phyloP scores from a whole-genome alignment of 2,888 invertebrate genomes.

The Drosophila colorata region DNA sequence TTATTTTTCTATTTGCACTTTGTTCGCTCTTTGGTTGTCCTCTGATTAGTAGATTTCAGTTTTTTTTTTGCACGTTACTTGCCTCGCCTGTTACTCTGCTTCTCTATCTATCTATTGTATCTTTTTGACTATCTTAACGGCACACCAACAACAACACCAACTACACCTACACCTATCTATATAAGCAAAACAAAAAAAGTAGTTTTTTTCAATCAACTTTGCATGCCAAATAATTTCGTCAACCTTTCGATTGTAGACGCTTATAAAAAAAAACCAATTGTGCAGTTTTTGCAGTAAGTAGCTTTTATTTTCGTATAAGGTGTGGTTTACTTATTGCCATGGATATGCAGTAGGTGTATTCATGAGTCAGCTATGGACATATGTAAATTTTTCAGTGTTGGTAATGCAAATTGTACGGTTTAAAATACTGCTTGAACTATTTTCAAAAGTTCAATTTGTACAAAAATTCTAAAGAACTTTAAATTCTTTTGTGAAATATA shows the following conservation, averaged over 20 bases:
- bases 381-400: slow-evolving; percentile 13
- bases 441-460: not conserved
- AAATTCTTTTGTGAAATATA: not conserved
- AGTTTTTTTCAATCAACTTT: slow-evolving; percentile 28
- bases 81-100: slow-evolving; percentile 26
- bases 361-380: slow-evolving; percentile 2
- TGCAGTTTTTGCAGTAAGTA: slow-evolving; percentile 26
- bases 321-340: slow-evolving; percentile 5
- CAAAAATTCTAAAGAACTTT: too few species aligned
- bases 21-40: slow-evolving; percentile 52
- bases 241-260: slow-evolving; percentile 31
- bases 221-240: slow-evolving; percentile 35
- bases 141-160: slow-evolving; percentile 42
- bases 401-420: not conserved
- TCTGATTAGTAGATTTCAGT: slow-evolving; percentile 30
- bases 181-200: slow-evolving; percentile 1
- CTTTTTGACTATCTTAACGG: slow-evolving; percentile 28
- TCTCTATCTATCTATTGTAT: slow-evolving; percentile 24
- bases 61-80: slow-evolving; percentile 28
- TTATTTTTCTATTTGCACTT: slow-evolving; percentile 33
- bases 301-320: slow-evolving; percentile 22
- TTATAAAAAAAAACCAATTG: slow-evolving; percentile 11
- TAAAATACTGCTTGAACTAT: not conserved
- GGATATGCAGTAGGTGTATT: slow-evolving; percentile 18
- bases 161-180: slow-evolving; percentile 26